Base-by-base conservation (phyloP, 1,140 invertebrate species). In the Copidosoma floridanum region DNA sequence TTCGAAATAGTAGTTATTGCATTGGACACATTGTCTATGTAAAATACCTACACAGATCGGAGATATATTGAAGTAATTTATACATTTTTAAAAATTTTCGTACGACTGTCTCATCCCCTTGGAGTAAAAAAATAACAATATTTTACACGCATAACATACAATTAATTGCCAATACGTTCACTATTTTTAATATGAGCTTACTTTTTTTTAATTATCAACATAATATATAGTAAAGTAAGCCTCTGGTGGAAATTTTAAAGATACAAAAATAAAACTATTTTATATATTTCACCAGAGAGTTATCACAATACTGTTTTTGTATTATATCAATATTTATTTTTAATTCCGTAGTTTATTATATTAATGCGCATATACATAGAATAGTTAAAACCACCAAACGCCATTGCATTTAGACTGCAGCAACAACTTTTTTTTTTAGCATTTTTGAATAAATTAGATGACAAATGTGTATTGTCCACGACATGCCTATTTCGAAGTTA, bases 321-420 rank as follows among this genome's bases (percentile, higher is more conserved):
- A 35, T 50, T 57, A 57, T 46, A 43, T 35, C 35, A 50, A 57
- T 46, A 43, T 24, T 58, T 52, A 26, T 52, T 59, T 58, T 4
- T 51, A 8, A 59, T 44, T 59, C 6, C 12, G 57, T 58, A 58
- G 40, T 58, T 58, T 52, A n/a, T 50, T 48, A 14, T 51, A 58
- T 51, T 43, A 41, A 52, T 24, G 23, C 27, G 47, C 48, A 59
- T n/a, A n/a, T n/a, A n/a, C n/a, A n/a, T 59, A 59, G 48, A 59
- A 52, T 53, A 59, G 38, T 44, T 3, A 14, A 52, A 46, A 18
- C 35, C 48, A 59, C 48, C 8, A 46, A 46, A 16, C 10, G 48
- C 40, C 5, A 52, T 43, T 51, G 12, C 47, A 40, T 52, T 52
- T 59, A 43, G 40, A 32, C 23, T 21, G 4, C 40, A 20, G 24